These are phyloP conservation scores for Anastrepha obliqua DNA, from an alignment of 1,140 invertebrate species.

Conservation along the genomic window DNA sequence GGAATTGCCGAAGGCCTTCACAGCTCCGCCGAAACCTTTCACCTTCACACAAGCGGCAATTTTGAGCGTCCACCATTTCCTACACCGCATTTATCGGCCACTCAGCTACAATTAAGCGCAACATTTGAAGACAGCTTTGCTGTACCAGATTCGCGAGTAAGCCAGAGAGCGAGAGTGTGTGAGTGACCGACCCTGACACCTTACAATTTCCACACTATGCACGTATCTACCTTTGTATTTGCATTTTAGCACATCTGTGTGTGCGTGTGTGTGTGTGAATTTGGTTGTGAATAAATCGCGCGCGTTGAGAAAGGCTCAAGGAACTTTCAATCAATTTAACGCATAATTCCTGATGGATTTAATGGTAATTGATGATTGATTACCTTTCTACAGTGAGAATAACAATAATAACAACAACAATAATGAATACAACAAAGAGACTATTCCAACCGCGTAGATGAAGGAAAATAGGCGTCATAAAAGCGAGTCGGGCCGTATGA, in stretches of 20 bases:
- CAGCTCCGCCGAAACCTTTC: not conserved
- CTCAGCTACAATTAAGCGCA: not conserved
- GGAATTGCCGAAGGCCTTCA: not conserved
- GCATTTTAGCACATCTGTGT: not conserved
- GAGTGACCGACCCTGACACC: too few species aligned
- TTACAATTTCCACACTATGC: not conserved
- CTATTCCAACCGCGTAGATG: not conserved
- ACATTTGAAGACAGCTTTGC: not conserved
- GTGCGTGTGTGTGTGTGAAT: not conserved
- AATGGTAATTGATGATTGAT: constrained; percentile 74
- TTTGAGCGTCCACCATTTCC: not conserved
- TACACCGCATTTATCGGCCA: not conserved
- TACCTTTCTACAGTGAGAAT: constrained; percentile 57
- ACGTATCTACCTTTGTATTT: not conserved
- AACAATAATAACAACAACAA: constrained; percentile 37
- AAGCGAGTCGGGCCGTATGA: not conserved
- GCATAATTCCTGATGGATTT: constrained; percentile 74
- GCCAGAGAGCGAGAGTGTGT: too few species aligned
- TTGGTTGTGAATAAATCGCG: not conserved
- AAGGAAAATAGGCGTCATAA: not conserved
- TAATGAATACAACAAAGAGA: constrained; percentile 20
- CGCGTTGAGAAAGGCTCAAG: not conserved
- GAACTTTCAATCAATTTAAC: constrained; percentile 73
- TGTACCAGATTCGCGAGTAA: not conserved
- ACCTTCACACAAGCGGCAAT: not conserved